A percentile compares a stretch with the other conserved stretches of the same genome.
Conservation (phyloP, 2,113 vertebrate species). For the Platysternon megacephalum region DNA sequence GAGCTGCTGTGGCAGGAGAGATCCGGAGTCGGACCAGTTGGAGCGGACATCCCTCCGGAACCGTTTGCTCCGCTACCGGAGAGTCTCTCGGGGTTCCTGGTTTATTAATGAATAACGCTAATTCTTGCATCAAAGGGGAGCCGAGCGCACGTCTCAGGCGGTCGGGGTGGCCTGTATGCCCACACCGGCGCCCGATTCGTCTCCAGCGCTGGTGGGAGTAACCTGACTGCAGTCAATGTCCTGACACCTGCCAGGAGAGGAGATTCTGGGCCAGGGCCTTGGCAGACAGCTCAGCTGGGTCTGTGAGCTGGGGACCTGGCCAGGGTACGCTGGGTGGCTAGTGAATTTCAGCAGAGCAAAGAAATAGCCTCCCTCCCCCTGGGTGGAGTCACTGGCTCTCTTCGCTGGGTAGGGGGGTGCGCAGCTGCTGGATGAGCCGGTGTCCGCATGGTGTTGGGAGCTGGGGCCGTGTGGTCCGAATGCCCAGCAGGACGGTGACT, state of each 20-base stretch:
- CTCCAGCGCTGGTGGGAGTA: background rate
- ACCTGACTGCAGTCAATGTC: background rate
- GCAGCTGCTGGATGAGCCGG: background rate
- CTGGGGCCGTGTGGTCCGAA: background rate
- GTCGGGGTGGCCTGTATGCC: background rate
- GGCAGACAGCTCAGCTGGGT: too few species aligned
- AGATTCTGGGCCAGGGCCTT: background rate
- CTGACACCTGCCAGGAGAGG: background rate
- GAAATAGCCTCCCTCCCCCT: background rate
- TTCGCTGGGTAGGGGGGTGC: too few species aligned
- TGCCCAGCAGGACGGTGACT: too few species aligned
- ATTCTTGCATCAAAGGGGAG: background rate
- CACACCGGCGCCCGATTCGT: too few species aligned
- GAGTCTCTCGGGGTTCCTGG: background rate
- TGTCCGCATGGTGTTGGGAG: background rate
- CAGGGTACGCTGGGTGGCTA: background rate
- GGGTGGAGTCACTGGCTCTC: background rate
- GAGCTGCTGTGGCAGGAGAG: background rate
- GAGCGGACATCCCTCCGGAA: background rate
- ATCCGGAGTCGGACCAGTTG: background rate
- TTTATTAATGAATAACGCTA: too few species aligned
- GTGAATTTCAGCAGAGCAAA: background rate
- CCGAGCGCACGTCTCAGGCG: background rate
- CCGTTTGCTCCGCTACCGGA: background rate
- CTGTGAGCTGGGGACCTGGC: background rate